Conservation (phyloP, 2,797 vertebrate species). For the Cygnus olor region DNA sequence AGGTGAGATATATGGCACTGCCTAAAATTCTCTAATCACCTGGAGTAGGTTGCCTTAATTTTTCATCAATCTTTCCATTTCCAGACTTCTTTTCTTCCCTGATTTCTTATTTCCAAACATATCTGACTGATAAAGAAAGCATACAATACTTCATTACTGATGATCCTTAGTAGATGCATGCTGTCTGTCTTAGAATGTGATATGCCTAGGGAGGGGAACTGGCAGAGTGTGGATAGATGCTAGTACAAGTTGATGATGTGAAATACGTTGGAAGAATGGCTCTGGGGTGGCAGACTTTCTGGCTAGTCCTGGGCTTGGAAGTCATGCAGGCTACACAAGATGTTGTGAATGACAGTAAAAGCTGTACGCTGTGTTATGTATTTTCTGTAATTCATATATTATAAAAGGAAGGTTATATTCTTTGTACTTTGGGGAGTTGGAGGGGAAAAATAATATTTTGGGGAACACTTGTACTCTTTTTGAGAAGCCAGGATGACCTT, state of each 20-base stretch:
- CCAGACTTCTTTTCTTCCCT: neutral
- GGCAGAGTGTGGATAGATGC: neutral
- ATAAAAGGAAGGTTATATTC: neutral
- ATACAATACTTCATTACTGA: neutral
- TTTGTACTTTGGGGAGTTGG: neutral
- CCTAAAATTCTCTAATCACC: neutral
- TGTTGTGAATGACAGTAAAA: neutral
- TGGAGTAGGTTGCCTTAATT: neutral
- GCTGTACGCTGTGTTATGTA: neutral
- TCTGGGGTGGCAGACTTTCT: neutral
- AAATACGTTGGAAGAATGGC: neutral
- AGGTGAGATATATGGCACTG: neutral
- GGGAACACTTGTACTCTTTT: neutral
- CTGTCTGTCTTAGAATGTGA: neutral
- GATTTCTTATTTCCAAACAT: neutral
- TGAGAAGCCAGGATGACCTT: neutral
- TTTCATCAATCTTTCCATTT: neutral
- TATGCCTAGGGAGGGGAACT: neutral
- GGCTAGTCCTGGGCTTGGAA: neutral
- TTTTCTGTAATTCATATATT: neutral
- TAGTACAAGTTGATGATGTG: neutral
- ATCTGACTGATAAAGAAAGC: neutral
- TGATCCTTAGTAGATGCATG: neutral
- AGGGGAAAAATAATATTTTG: neutral
- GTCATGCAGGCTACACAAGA: fast-evolving